Evolutionary conservation across 2,113 vertebrate genomes (phyloP).

Genomic region (Balaeniceps rex): DNA sequence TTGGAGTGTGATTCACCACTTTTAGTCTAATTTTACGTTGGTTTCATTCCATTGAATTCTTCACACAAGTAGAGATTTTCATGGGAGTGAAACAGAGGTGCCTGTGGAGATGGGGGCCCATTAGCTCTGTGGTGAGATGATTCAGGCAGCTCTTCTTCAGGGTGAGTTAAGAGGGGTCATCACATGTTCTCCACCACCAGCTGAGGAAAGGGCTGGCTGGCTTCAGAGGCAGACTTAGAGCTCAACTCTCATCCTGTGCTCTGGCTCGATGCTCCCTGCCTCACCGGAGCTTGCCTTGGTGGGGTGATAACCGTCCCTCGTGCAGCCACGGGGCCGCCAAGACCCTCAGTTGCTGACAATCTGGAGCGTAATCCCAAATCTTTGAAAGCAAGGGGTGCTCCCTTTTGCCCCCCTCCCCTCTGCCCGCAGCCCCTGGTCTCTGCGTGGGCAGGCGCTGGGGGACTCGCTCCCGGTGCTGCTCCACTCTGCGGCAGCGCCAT

Average conservation of each 20-base stretch:
- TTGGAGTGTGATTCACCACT: neutral
- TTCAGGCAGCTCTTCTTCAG: neutral
- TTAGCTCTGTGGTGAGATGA: neutral
- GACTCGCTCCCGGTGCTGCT: neutral
- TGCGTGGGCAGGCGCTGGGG: neutral
- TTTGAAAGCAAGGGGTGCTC: neutral
- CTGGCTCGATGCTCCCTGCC: neutral
- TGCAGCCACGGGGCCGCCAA: neutral
- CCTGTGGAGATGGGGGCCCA: neutral
- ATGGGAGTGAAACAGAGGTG: neutral
- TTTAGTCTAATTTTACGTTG: neutral
- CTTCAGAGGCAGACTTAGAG: neutral
- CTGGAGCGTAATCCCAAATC: neutral
- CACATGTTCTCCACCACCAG: fast-evolving
- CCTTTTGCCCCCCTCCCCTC: neutral
- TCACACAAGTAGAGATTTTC: neutral
- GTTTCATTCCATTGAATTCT: neutral
- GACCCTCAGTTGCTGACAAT: neutral
- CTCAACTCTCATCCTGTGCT: neutral
- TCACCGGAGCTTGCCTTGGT: neutral
- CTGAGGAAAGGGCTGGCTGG: neutral
- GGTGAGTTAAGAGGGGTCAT: neutral
- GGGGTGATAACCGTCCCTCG: neutral
- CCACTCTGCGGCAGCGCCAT: fast-evolving
- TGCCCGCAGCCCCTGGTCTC: neutral